phyloP scores from a whole-genome alignment of 2,113 vertebrate species.

The Podarcis cretensis region DNA sequence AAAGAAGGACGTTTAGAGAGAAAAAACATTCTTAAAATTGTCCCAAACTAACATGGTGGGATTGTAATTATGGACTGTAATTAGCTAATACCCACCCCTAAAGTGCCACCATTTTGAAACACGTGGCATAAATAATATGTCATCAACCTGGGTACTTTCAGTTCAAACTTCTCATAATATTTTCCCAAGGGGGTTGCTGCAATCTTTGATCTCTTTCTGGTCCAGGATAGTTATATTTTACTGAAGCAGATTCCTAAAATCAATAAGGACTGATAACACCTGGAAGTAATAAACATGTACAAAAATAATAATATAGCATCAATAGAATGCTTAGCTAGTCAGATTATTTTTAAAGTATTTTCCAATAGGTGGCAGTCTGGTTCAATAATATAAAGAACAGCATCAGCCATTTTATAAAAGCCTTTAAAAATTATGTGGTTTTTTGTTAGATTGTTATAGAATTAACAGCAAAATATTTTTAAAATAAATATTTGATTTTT shows the following conservation, averaged over 20 bases:
- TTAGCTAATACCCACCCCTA: too few relatives aligned
- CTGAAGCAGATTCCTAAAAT: neutral
- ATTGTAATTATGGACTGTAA: too few relatives aligned
- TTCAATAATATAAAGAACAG: slow-evolving; percentile 75
- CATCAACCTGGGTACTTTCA: too few relatives aligned
- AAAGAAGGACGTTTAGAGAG: too few relatives aligned
- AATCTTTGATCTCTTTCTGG: too few relatives aligned
- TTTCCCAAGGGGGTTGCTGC: too few relatives aligned
- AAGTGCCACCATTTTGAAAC: too few relatives aligned
- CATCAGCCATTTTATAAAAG: slow-evolving; percentile 71
- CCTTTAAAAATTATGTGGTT: slow-evolving; percentile 52
- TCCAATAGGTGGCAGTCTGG: slow-evolving; percentile 82
- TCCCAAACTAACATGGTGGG: too few relatives aligned
- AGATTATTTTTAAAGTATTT: slow-evolving; percentile 48
- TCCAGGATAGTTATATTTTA: neutral
- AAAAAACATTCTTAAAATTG: too few relatives aligned
- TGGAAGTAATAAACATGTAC: neutral
- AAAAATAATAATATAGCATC: neutral
- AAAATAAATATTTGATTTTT: slow-evolving; percentile 2
- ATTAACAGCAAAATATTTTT: neutral
- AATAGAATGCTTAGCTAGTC: neutral
- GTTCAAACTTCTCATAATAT: too few relatives aligned
- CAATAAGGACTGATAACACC: too few relatives aligned
- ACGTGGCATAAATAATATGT: too few relatives aligned
- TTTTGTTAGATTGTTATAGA: neutral